Evolutionary conservation across 2,888 invertebrate genomes (phyloP), one percentile per base, ranked within the genome.

Genomic region (Conistra vaccinii): DNA sequence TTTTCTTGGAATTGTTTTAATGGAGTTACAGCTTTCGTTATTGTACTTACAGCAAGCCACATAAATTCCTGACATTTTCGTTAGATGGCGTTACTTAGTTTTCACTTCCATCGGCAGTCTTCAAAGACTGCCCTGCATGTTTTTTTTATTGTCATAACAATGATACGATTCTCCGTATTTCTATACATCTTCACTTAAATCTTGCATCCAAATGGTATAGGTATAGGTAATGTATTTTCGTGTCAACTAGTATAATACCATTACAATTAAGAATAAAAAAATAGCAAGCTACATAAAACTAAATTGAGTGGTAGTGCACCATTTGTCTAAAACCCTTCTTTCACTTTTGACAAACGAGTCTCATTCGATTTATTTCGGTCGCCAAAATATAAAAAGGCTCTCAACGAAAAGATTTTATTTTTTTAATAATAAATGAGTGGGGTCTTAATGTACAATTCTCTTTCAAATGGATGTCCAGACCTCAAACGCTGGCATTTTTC

Each of bases 261-360:
- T 17, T 1, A 26, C 9, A 17, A 72, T 45, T 17, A 32, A 20
- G 42, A 69, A 35, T 1, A 61, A 69, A 42, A 62, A 39, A 17
- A 23, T 17, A 39, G 20, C 7, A 23, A 39, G 26, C 14, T 68
- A 65, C 39, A 35, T 48, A 35, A 55, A 60, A 60, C 26, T 71
- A 55, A 65, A 68, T 55, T 14, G 45, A 39, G 48, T 62, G 69
- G 61, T 35, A 55, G 58, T 32, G 57, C 67, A 68, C 76, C 76
- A 76, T 77, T 81, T 81, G 77, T 81, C 72, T 62, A 17, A 77
- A 81, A 72, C 73, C 67, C 51, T 81, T 77, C 67, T 42, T 45
- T 60, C 53, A 60, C 32, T 58, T 77, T 29, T 82, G 82, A 82
- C 63, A 81, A 81, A 77, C 66, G 73, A 70, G 45, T 29, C 51